Percentiles rank a stretch among this genome's conserved stretches.
phyloP scores from a whole-genome alignment of 2,113 vertebrate genomes.

The Fulmarus glacialis region DNA sequence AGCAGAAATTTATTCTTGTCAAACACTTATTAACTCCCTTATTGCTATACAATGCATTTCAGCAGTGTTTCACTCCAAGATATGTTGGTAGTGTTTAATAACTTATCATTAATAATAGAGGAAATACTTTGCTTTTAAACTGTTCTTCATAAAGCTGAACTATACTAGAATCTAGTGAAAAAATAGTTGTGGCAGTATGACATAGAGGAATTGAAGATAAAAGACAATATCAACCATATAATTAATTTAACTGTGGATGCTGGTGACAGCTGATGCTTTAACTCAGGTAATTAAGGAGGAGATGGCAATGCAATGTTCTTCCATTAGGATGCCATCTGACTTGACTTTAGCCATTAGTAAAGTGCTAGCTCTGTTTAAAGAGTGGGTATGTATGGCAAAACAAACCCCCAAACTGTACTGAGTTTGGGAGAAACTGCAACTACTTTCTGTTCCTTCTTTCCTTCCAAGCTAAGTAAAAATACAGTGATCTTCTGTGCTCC shows the following conservation, averaged over 20 bases:
- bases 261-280: neutral
- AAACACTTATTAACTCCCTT: neutral
- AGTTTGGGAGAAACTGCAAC: neutral
- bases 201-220: neutral
- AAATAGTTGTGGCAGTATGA: neutral
- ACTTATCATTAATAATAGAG: neutral
- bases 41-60: neutral
- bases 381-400: neutral
- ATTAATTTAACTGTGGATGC: neutral
- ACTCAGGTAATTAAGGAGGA: neutral
- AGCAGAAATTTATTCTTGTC: neutral
- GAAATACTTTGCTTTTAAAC: neutral
- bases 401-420: accelerated
- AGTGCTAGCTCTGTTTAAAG: neutral
- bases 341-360: neutral
- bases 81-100: neutral
- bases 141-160: neutral
- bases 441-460: neutral
- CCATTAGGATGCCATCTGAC: neutral
- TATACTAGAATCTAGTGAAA: neutral
- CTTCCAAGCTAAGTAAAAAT: neutral
- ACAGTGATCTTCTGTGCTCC: neutral
- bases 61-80: neutral
- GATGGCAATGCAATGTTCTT: neutral
- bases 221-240: neutral